phyloP scores from a whole-genome alignment of 2,797 vertebrate species.

The Clarias fuscus region DNA sequence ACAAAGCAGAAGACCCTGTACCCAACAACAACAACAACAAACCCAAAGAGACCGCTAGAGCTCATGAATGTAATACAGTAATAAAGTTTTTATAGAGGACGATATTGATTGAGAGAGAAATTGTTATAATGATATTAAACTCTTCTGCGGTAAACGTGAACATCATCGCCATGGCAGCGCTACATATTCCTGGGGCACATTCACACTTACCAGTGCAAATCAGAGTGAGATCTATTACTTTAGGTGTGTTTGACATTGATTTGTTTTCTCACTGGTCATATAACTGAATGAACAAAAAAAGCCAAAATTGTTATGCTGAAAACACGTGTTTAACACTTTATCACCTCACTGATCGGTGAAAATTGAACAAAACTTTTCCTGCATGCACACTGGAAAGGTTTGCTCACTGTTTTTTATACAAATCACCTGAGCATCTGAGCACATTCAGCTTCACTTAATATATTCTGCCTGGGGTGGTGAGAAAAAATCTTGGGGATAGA shows the following conservation, averaged over 20 bases:
- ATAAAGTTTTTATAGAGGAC: constrained; percentile 26
- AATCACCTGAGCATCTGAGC: not conserved
- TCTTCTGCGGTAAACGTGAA: not conserved
- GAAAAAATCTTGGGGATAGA: too few species aligned
- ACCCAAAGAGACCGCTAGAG: constrained; percentile 16
- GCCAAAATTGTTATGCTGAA: not conserved
- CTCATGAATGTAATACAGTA: constrained; percentile 45
- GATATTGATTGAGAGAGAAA: not conserved
- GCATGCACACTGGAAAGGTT: not conserved
- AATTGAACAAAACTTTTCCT: not conserved
- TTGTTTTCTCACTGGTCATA: not conserved
- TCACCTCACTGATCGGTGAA: not conserved
- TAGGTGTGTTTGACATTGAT: not conserved
- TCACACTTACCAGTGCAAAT: not conserved
- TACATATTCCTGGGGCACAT: not conserved
- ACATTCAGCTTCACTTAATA: not conserved
- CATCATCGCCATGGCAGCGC: not conserved
- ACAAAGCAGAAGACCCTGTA: constrained; percentile 40
- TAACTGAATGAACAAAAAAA: not conserved
- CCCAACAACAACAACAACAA: constrained; percentile 16
- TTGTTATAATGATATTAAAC: not conserved
- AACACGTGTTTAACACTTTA: not conserved
- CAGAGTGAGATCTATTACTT: not conserved
- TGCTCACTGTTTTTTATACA: not conserved
- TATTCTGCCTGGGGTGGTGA: too few species aligned